Base-by-base conservation (phyloP, 2,888 invertebrate species). In the Schrankia costaestrigalis region DNA sequence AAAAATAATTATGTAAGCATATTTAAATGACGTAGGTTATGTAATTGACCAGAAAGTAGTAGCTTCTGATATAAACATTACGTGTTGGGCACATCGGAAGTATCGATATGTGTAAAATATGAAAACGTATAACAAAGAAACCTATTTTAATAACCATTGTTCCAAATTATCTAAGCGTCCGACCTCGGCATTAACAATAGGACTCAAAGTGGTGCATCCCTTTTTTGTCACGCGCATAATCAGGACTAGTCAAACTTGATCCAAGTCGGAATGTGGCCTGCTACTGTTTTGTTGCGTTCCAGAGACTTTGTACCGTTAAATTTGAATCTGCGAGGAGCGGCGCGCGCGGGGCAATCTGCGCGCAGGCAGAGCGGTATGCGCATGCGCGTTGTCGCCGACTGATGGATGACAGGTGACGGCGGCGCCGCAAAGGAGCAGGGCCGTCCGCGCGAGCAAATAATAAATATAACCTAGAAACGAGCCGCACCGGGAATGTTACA, bases 351-450 rank as follows among this genome's bases (percentile, higher is more conserved):
- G 37, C 37, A 40, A 47, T 53, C 55, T 43, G 62, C 58, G 63
- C n/a, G 10, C 4, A 5, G n/a, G 9, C 37, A 6, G 18, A 53
- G 60, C 58, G 71, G 72, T 61, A 67, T 77, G 75, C 77, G 76
- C 79, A 75, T 74, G 81, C 83, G 82, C 79, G 78, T 74, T 66
- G 77, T 74, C 76, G 67, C 79, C 69, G 88, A 87, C 85, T 86
- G 88, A 88, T 85, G 88, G 83, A 78, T 86, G 88, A 87, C 88
- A 84, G 83, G 65, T 86, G 88, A 88, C 85, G 82, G 41, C 56
- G 56, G 56, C 60, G 60, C 56, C 49, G 53, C 42, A 52, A 45
- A 52, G 35, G 39, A 49, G 53, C 69, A 76, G 75, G 74, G 77
- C 46, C 63, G 71, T 61, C 5, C 54, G 49, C 56, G 46, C 59